Percentiles rank a stretch among this genome's conserved stretches.
Conservation (phyloP, 2,888 invertebrate genomes). For the Apamea epomidion region DNA sequence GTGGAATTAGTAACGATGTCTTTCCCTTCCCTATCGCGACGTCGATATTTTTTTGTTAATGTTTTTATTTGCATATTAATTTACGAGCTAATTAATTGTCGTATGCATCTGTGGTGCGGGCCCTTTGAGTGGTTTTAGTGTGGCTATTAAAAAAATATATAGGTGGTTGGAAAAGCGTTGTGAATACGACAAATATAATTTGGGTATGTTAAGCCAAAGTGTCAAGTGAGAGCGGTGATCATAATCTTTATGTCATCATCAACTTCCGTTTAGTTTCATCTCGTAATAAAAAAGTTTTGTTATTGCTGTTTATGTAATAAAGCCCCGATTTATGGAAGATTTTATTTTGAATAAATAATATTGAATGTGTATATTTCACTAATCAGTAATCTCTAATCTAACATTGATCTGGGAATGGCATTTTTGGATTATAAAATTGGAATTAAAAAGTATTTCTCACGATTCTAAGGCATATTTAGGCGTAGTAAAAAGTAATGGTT, state of each 20-base stretch:
- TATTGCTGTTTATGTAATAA: constrained; percentile 50
- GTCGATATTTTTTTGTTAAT: constrained; percentile 57
- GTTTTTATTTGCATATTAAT: constrained; percentile 68
- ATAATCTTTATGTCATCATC: constrained; percentile 64
- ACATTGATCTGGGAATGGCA: constrained; percentile 33
- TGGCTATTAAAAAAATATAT: constrained; percentile 58
- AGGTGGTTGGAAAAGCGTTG: constrained; percentile 37
- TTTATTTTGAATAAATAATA: constrained; percentile 48
- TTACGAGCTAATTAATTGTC: constrained; percentile 64
- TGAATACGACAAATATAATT: constrained; percentile 40
- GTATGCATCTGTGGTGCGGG: constrained; percentile 50
- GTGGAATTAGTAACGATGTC: constrained; percentile 63
- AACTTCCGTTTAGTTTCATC: constrained; percentile 50
- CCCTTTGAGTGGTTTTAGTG: constrained; percentile 62
- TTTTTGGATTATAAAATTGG: constrained; percentile 31
- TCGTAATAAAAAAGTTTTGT: constrained; percentile 41
- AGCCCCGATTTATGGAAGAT: constrained; percentile 42
- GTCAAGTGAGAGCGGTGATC: constrained; percentile 52
- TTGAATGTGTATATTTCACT: constrained; percentile 45
- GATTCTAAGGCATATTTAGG: constrained; percentile 17
- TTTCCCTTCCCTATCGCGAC: constrained; percentile 59
- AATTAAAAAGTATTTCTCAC: constrained; percentile 57
- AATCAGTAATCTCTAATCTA: constrained; percentile 48
- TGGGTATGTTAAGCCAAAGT: constrained; percentile 52
- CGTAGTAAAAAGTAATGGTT: constrained; percentile 28